These are phyloP conservation scores for Tenualosa thibaudeaui DNA, from an alignment of 2,797 vertebrate genomes.

Conservation along the genomic window DNA sequence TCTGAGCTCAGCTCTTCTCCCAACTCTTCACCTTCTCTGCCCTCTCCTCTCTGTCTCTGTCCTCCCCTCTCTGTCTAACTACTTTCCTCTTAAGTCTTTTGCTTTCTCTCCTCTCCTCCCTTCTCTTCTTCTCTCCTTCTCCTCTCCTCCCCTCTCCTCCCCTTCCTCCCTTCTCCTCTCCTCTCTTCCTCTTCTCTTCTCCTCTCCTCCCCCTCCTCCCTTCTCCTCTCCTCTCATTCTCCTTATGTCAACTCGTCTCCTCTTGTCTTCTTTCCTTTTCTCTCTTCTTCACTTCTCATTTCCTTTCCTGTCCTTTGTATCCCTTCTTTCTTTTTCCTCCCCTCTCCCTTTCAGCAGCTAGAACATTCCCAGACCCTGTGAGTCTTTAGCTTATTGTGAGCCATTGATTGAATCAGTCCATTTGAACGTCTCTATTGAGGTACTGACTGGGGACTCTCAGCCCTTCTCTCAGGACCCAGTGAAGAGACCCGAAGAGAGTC, in stretches of 20 bases:
- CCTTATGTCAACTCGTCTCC: background rate
- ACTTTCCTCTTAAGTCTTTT: no score
- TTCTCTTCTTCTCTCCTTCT: no score
- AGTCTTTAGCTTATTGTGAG: background rate
- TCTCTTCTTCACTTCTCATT: background rate
- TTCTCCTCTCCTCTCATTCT: background rate
- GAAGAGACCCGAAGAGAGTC: background rate
- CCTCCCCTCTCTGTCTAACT: background rate
- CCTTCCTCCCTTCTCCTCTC: no score
- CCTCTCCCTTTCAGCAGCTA: background rate
- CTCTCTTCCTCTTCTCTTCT: no score
- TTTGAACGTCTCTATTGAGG: constrained; percentile 8
- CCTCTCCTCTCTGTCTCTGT: background rate
- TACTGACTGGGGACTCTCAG: background rate
- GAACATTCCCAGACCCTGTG: background rate
- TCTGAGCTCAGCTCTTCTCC: background rate
- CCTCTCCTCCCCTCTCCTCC: background rate
- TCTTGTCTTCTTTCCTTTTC: background rate
- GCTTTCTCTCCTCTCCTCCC: no score
- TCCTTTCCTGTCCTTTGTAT: background rate
- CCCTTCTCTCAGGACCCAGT: background rate
- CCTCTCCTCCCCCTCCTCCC: background rate
- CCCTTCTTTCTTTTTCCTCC: background rate
- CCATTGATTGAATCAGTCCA: constrained; percentile 1
- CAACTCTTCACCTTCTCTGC: background rate